Evolutionary conservation across 2,888 invertebrate species (phyloP).

Genomic region (Pseudolycoriella hygida): DNA sequence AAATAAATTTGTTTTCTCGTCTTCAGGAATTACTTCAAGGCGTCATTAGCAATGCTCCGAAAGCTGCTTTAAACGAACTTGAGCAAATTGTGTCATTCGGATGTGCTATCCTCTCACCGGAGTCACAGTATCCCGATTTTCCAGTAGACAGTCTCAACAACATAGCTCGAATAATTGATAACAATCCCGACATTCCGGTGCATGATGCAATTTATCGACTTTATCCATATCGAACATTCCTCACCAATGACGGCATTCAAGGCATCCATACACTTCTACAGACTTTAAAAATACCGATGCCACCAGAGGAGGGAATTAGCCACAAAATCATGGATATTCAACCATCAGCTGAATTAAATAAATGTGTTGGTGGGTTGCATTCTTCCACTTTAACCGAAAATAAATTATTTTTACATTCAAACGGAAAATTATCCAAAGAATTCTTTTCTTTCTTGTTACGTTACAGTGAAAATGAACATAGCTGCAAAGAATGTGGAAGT

Average conservation of each 20-base stretch:
- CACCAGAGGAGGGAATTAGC: conserved; percentile 6
- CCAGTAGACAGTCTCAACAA: conserved; percentile 62
- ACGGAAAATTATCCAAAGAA: background rate
- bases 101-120: conserved; percentile 60
- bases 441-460: background rate
- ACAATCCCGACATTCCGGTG: conserved; percentile 44
- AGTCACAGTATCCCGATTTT: conserved; percentile 71
- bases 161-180: conserved; percentile 42
- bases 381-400: background rate
- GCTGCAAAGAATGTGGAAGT: conserved; percentile 18
- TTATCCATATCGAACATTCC: conserved; percentile 68
- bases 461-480: conserved; percentile 9
- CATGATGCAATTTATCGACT: conserved; percentile 54
- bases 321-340: conserved; percentile 8
- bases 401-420: background rate
- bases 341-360: background rate
- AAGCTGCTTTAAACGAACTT: conserved; percentile 28
- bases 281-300: conserved; percentile 35
- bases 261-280: conserved; percentile 53
- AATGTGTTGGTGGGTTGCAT: background rate
- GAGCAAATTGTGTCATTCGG: conserved; percentile 47
- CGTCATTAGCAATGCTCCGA: conserved; percentile 25
- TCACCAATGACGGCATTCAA: conserved; percentile 56
- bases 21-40: no score
- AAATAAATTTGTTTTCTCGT: background rate